phyloP scores from a whole-genome alignment of 2,113 vertebrate species.

The Crotophaga sulcirostris region DNA sequence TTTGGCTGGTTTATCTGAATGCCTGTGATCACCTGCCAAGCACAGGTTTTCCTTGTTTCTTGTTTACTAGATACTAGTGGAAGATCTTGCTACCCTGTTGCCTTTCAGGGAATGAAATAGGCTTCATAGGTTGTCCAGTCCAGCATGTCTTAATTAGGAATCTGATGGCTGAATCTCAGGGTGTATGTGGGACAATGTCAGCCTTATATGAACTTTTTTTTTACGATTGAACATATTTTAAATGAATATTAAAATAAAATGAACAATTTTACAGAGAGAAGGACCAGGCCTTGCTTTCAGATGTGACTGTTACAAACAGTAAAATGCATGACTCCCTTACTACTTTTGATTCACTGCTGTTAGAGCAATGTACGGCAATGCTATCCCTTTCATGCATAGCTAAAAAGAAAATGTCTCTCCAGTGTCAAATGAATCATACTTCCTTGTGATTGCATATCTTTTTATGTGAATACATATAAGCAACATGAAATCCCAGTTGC shows the following conservation, averaged over 20 bases:
- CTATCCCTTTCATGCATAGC: neutral
- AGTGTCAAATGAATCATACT: slow-evolving; percentile 10
- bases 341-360: neutral
- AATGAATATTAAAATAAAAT: no score
- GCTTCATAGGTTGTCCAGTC: neutral
- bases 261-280: neutral
- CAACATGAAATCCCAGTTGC: neutral
- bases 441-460: neutral
- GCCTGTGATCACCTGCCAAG: neutral
- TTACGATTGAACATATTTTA: no score
- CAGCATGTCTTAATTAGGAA: neutral
- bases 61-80: neutral
- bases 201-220: neutral
- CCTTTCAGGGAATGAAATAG: neutral
- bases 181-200: no score
- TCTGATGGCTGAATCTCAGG: neutral
- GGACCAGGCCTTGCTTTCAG: neutral
- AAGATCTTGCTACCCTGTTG: neutral
- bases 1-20: neutral
- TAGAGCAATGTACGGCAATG: neutral
- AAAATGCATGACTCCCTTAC: neutral
- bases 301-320: neutral
- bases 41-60: neutral
- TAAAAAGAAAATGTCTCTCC: neutral
- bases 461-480: neutral